Conservation (phyloP, 2,888 invertebrate species). For the Lamellibrachia columna region DNA sequence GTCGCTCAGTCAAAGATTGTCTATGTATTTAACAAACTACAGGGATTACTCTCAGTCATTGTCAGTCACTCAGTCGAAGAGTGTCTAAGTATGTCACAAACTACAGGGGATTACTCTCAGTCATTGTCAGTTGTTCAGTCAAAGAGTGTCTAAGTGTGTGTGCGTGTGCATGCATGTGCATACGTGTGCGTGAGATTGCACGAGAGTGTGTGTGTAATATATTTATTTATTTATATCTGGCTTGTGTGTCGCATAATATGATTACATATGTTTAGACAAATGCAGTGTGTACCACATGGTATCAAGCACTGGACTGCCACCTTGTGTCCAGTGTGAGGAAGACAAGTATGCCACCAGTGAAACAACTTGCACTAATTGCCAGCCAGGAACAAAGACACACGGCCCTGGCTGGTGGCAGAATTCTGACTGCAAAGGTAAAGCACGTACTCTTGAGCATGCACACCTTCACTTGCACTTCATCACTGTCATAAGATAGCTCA, state of each 20-base stretch:
- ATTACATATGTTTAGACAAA: slow-evolving; percentile 7
- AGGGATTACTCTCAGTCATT: no score
- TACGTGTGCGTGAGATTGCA: no score
- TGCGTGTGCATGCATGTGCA: no score
- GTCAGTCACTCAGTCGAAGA: no score
- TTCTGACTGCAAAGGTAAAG: neutral
- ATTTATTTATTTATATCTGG: neutral
- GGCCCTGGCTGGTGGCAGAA: neutral
- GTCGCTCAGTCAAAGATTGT: no score
- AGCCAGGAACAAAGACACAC: neutral
- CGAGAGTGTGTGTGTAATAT: neutral
- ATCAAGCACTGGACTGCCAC: neutral
- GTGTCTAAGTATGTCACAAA: no score
- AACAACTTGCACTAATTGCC: neutral
- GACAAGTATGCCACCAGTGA: neutral
- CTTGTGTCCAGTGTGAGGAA: neutral
- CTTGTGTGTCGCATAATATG: neutral
- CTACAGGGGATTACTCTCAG: no score
- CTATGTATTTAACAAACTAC: no score
- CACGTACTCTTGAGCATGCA: neutral
- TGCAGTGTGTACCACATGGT: neutral
- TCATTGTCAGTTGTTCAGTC: no score
- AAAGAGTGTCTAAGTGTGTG: no score
- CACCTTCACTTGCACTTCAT: neutral
- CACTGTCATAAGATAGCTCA: neutral